Conservation (phyloP, 2,113 vertebrate species). For the Epinephelus moara region DNA sequence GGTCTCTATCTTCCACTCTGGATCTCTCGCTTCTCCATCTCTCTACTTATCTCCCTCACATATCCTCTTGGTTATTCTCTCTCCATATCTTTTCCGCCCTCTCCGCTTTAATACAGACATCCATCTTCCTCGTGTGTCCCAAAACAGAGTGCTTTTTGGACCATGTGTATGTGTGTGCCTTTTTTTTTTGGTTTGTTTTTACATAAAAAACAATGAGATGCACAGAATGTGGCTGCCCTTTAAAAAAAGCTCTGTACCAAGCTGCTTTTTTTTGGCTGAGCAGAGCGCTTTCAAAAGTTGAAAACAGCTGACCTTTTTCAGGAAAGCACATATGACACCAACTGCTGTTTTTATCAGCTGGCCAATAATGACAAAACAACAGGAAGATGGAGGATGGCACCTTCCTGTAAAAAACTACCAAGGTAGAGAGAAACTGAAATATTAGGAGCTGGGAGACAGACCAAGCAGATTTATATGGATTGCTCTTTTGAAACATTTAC, state of each 20-base stretch:
- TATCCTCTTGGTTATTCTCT: constrained; percentile 22
- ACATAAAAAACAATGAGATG: constrained; percentile 41
- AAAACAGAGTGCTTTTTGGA: not conserved
- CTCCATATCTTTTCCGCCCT: not conserved
- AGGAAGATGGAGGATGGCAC: not conserved
- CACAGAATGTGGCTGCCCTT: constrained; percentile 53
- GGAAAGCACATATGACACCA: constrained; percentile 40
- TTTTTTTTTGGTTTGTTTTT: not conserved
- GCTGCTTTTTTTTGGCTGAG: constrained; percentile 58
- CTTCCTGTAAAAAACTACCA: not conserved
- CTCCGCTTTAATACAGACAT: constrained; percentile 40
- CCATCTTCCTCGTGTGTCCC: constrained; percentile 6
- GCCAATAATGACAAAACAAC: constrained; percentile 19
- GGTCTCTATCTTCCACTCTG: constrained; percentile 16
- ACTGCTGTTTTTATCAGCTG: constrained; percentile 55
- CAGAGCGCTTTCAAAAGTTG: constrained; percentile 36
- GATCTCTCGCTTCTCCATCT: constrained; percentile 22
- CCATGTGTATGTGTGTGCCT: not conserved
- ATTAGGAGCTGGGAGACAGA: not conserved
- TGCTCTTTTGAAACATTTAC: not conserved
- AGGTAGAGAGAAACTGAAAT: not conserved
- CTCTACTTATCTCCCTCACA: constrained; percentile 18
- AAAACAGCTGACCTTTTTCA: constrained; percentile 63
- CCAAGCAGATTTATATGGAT: not conserved
- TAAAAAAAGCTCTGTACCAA: constrained; percentile 43